Evolutionary conservation across 2,888 invertebrate species (phyloP), one percentile per base, ranked within the genome.

Genomic region (Microplitis deprimator): DNA sequence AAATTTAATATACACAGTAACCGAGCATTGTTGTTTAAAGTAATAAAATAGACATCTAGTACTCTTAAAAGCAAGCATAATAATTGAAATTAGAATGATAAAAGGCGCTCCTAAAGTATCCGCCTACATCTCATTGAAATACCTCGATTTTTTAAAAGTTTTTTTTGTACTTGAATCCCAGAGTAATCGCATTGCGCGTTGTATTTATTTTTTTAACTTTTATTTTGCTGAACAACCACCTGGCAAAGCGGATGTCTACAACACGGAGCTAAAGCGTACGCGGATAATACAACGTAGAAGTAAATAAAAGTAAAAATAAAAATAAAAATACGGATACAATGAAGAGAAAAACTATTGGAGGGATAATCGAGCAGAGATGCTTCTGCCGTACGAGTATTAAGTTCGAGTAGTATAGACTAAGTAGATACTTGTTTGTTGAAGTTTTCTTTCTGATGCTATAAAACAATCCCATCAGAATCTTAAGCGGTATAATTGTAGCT

Each of bases 11-110:
- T 29, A 3, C 29, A 29, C 29, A 29, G 29, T 29, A 29, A 29
- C 29, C 29, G 4, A 29, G 29, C 29, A 29, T 29, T 29, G 3
- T 29, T 29, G 3, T 29, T 4, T 29, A 29, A 29, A 29, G 3
- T 29, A 29, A 29, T 29, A 4, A 29, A 29, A 29, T 29, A 29
- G 29, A 29, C 29, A 29, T 29, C 4, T 3, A 29, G 29, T 29
- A 29, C 10, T 29, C 29, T 59, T 38, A 20, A 20, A 5, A 6
- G 6, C 29, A 8, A 59, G 61, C 59, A 72, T 72, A 72, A 76
- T 71, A 79, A 81, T 79, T 80, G 80, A 81, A 83, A 83, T 83
- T 82, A 82, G 77, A 83, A 83, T 83, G 80, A 83, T 80, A 83
- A 82, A 82, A 76, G 82, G 79, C 82, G 73, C 82, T 79, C 80